Conservation (phyloP, 2,888 invertebrate species). For the Rhabditophanes sp. region DNA sequence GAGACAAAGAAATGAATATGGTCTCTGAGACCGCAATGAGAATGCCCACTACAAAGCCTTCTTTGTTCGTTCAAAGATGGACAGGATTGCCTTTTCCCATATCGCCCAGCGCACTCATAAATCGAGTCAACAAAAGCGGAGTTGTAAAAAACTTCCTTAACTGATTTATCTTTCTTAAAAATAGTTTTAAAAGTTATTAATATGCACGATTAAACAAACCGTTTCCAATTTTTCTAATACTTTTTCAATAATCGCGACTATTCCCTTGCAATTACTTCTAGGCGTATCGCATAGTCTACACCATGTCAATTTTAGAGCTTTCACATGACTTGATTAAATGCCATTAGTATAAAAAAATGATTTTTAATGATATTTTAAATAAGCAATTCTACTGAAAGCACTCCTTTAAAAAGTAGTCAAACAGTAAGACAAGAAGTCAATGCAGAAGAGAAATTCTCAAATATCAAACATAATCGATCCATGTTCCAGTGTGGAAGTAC, state of each 20-base stretch:
- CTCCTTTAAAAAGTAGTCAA: no score
- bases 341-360: conserved; percentile 18
- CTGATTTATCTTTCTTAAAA: conserved; percentile 31
- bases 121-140: conserved; percentile 39
- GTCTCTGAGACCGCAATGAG: conserved; percentile 32
- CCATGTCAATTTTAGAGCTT: conserved; percentile 35
- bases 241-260: conserved; percentile 32
- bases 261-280: conserved; percentile 32
- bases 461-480: no score
- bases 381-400: not conserved
- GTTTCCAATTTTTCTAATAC: conserved; percentile 37
- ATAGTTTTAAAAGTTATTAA: not conserved
- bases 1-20: conserved; percentile 41
- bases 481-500: no score
- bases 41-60: no score
- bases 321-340: conserved; percentile 25
- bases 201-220: conserved; percentile 11
- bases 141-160: conserved; percentile 36
- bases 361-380: conserved; percentile 3
- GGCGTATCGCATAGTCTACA: conserved; percentile 34
- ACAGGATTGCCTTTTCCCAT: no score
- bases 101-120: conserved; percentile 21
- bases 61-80: no score
- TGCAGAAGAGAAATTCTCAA: no score
- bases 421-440: no score